Conservation (phyloP, 1,140 invertebrate species). For the Rhysida immarginata region DNA sequence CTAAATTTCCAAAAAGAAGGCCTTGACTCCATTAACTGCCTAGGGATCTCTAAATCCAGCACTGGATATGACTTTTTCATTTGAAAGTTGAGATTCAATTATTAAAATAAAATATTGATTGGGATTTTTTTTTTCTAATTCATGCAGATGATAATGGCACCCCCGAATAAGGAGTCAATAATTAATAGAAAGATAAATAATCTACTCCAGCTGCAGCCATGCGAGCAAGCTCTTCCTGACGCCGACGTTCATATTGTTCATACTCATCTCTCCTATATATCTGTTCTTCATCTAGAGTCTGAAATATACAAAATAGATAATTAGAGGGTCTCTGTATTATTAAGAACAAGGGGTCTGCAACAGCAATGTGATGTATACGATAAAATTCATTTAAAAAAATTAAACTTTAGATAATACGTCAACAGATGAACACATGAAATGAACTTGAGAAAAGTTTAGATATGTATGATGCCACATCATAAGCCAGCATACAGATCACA, state of each 20-base stretch:
- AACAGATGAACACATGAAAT: conserved; percentile 7
- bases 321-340: too few relatives aligned
- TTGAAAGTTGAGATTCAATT: too few relatives aligned
- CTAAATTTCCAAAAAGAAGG: too few relatives aligned
- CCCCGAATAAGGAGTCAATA: neutral
- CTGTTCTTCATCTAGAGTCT: conserved; percentile 50
- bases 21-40: too few relatives aligned
- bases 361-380: neutral
- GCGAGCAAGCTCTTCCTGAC: conserved; percentile 44
- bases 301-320: too few relatives aligned
- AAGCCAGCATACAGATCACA: too few relatives aligned
- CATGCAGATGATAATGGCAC: too few relatives aligned
- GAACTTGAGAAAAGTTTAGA: too few relatives aligned
- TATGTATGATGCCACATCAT: too few relatives aligned
- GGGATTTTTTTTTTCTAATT: neutral
- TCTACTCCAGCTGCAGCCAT: neutral
- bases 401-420: neutral
- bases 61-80: too few relatives aligned
- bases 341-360: too few relatives aligned
- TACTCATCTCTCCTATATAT: conserved; percentile 70
- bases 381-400: neutral
- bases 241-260: conserved; percentile 45
- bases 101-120: neutral
- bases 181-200: neutral
- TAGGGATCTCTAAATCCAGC: too few relatives aligned